Evolutionary conservation across 2,888 invertebrate species (phyloP), one percentile per base, ranked within the genome.

Genomic region (Chymomyza amoena): DNA sequence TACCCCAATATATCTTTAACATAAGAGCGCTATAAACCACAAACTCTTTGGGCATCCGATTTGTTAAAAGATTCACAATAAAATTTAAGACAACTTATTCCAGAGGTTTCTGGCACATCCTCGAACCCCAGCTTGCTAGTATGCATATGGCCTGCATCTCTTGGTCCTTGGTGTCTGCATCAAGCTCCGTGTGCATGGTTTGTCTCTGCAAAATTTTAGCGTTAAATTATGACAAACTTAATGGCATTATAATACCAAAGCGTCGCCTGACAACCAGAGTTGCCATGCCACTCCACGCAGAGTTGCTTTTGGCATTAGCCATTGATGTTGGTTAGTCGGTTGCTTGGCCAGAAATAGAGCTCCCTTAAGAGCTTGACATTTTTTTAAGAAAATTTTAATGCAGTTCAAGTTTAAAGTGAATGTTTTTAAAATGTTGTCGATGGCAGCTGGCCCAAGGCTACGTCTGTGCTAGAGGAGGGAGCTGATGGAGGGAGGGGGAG

Each of bases 181-280:
- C 64, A 69, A 65, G 66, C 69, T 78, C 88, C 84, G 87, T 86
- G 88, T 88, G 80, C 88, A 88, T 79, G 87, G 87, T 82, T 79
- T 84, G 76, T 81, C 77, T 76, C 73, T 77, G 79, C 77, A 74
- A 80, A 76, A 80, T 74, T 81, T 79, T 76, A 77, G 78, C 80
- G 80, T 80, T 84, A 81, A 87, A 86, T 89, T 89, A 86, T 87
- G 88, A 73, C 88, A 86, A 84, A 88, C 88, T 84, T 89, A 89
- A 88, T 89, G 88, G 84, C 83, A 83, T 89, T 89, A 89, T 86
- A 89, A 87, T 85, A 77, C 79, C 79, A 79, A 74, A 77, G 70
- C 72, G 73, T 54, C 69, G 77, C 64, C 70, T 71, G 73, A 62
- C 28, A 54, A 57, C 54, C 54, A 60, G 60, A 65, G 57, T 45